These are phyloP conservation scores for Fundulus diaphanus DNA, from an alignment of 2,797 vertebrate genomes.

Conservation along the genomic window DNA sequence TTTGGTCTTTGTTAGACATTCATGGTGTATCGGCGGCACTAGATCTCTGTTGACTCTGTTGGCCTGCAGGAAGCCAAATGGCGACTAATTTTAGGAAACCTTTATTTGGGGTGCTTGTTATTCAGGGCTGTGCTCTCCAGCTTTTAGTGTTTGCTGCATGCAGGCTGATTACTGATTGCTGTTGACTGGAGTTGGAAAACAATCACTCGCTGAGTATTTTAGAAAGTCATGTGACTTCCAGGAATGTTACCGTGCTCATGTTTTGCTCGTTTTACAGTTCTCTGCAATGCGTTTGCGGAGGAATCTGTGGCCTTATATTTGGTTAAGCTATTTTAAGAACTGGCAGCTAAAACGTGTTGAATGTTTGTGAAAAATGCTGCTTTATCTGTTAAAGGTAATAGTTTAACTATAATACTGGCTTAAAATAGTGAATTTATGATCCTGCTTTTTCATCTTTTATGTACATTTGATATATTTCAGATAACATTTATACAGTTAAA, in stretches of 20 bases:
- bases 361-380: neutral
- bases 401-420: neutral
- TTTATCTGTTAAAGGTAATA: neutral
- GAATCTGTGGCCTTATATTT: slow-evolving; percentile 32
- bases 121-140: slow-evolving; percentile 37
- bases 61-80: slow-evolving; percentile 31
- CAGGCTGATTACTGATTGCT: slow-evolving; percentile 59
- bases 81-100: slow-evolving; percentile 38
- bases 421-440: neutral
- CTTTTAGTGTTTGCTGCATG: slow-evolving; percentile 45
- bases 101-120: slow-evolving; percentile 49
- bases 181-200: slow-evolving; percentile 46
- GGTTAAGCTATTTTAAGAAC: slow-evolving; percentile 23
- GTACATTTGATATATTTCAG: too few relatives aligned
- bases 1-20: slow-evolving; percentile 32
- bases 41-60: slow-evolving; percentile 37
- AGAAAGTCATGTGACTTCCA: slow-evolving; percentile 19
- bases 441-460: too few relatives aligned
- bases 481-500: too few relatives aligned
- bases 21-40: slow-evolving; percentile 26
- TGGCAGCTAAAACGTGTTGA: neutral
- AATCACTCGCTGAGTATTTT: slow-evolving; percentile 39
- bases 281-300: slow-evolving; percentile 10
- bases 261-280: slow-evolving; percentile 29
- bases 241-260: slow-evolving; percentile 23